Evolutionary conservation across 2,888 invertebrate species (phyloP), one percentile per base, ranked within the genome.

Genomic region (Cryptus armator): DNA sequence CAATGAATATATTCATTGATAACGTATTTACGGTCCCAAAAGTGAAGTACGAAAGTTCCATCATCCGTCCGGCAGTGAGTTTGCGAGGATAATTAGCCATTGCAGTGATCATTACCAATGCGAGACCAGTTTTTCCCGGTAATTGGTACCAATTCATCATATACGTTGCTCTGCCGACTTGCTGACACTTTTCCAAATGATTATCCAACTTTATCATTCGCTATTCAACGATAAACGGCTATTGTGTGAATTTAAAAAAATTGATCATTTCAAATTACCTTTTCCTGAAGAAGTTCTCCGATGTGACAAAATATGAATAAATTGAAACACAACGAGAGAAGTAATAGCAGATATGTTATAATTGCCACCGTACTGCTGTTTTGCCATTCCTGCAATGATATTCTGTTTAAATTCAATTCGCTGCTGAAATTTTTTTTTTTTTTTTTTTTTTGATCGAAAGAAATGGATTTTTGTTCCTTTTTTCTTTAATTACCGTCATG

Each of bases 61-160:
- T 87, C 75, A 91, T 66, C 77, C 89, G 90, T 4, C 90, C 91
- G 2, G 90, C 91, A 2, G 90, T 89, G 0, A 92, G 81, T 0
- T 79, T 83, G 3, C 88, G 85, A 6, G 91, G 90, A 4, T 84
- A 86, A 37, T 84, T 83, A 5, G 91, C 76, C 59, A 88, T 86
- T 2, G 88, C 82, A 4, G 92, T 89, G n/a, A 89, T 84, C 4
- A 90, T 80, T 16, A 81, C 87, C 24, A 92, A 67, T 10, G 87
- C 83, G 1, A 79, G 79, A 6, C 87, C 81, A 10, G 87, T 71
- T 37, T 89, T 87, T 0, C 59, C 62, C 5, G 90, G 86, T 12
- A 91, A 72, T 70, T 86, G 24, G 70, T 90, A 90, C 91, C 92
- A 92, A 12, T 89, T 78, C 19, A 89, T 87, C 81, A 84, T 87